Conservation (phyloP, 2,888 invertebrate genomes). For the Alviniconcha strummeri region DNA sequence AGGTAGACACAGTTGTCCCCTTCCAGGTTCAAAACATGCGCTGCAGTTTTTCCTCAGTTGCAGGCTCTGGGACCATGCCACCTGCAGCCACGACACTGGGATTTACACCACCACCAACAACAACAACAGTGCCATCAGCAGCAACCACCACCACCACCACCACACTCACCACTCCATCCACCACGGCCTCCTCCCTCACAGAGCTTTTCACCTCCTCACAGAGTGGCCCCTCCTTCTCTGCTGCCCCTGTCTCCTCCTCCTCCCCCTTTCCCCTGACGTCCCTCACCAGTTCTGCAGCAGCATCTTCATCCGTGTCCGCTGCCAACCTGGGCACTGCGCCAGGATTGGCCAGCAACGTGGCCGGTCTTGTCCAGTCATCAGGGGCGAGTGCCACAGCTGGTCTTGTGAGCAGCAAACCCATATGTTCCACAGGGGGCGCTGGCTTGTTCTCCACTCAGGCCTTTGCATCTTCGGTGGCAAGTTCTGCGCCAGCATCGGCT, state of each 20-base stretch:
- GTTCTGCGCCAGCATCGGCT: neutral
- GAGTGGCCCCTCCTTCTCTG: neutral
- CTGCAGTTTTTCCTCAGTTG: too few relatives aligned
- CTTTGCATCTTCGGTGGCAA: too few relatives aligned
- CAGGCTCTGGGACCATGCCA: too few relatives aligned
- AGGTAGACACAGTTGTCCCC: too few relatives aligned
- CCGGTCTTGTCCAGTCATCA: conserved; percentile 24
- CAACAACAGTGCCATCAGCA: neutral
- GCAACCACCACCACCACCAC: neutral
- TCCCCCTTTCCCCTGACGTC: neutral
- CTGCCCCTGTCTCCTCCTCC: neutral
- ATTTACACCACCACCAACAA: neutral
- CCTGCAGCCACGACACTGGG: too few relatives aligned
- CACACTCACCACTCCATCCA: neutral
- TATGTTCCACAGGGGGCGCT: conserved; percentile 15
- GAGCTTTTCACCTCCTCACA: conserved; percentile 12
- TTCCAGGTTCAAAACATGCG: too few relatives aligned
- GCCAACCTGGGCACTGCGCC: neutral
- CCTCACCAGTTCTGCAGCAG: neutral
- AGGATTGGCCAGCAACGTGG: neutral
- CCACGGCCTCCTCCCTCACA: conserved; percentile 17
- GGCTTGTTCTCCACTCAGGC: neutral
- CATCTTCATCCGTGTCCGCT: neutral
- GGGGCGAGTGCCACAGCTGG: conserved; percentile 7
- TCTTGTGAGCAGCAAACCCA: conserved; percentile 5